Evolutionary conservation across 2,113 vertebrate species (phyloP).

Genomic region (Circaetus cinerascens): DNA sequence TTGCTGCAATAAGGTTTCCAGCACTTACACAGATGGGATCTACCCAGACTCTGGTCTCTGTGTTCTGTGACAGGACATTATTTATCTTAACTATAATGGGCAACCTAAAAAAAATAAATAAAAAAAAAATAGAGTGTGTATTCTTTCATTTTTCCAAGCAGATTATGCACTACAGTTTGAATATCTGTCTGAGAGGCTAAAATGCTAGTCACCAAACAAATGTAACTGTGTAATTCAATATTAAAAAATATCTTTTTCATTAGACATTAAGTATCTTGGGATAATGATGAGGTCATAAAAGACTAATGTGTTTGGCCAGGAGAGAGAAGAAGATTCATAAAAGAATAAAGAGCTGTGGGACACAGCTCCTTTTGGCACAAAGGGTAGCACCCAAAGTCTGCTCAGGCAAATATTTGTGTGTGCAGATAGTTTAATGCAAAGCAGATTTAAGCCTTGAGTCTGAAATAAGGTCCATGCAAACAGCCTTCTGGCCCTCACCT

Average conservation of each 20-base stretch:
- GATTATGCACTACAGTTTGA: neutral
- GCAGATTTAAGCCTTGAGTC: neutral
- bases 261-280: neutral
- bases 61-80: neutral
- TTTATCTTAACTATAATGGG: neutral
- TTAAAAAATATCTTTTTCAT: neutral
- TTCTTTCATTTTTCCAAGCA: neutral
- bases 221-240: neutral
- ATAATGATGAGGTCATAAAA: neutral
- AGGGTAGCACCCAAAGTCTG: neutral
- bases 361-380: neutral
- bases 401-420: neutral
- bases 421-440: neutral
- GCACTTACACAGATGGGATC: neutral
- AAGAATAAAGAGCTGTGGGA: neutral
- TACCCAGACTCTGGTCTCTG: neutral
- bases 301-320: neutral
- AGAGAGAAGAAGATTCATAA: neutral
- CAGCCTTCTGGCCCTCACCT: neutral
- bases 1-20: conserved; percentile 27
- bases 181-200: neutral
- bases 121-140: too few species aligned
- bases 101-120: neutral
- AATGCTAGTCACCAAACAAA: neutral
- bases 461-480: neutral